Evolutionary conservation across 2,113 vertebrate genomes (phyloP).

Genomic region (Gracilinanus agilis): DNA sequence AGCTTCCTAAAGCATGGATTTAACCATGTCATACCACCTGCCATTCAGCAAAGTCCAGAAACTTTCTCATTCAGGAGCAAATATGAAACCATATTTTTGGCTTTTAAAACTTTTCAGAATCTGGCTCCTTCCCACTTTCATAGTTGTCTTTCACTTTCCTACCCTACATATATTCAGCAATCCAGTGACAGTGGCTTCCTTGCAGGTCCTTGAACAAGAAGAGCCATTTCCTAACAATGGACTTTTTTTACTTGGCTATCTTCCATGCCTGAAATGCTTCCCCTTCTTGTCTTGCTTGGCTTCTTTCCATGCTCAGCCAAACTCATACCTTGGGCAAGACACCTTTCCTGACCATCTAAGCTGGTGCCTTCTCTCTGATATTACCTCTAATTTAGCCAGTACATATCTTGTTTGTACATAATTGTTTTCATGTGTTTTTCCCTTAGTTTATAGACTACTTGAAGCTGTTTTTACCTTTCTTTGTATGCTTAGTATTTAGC

Average conservation of each 20-base stretch:
- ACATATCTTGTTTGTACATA: too few species aligned
- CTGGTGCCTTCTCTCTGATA: too few species aligned
- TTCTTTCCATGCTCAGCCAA: too few species aligned
- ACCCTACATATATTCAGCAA: neutral
- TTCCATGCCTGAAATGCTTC: neutral
- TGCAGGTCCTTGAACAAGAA: neutral
- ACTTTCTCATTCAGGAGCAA: neutral
- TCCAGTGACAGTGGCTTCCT: neutral
- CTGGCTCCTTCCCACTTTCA: neutral
- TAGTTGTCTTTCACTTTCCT: neutral
- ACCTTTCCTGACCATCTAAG: too few species aligned
- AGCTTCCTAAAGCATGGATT: neutral
- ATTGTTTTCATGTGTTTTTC: too few species aligned
- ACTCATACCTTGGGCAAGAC: too few species aligned
- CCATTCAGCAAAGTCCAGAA: neutral
- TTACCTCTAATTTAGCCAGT: too few species aligned
- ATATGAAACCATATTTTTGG: neutral
- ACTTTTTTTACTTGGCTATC: neutral
- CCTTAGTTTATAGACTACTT: neutral
- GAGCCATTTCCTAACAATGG: neutral
- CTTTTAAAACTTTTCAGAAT: neutral
- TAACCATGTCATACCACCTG: neutral
- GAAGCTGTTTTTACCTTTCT: neutral
- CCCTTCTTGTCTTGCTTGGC: too few species aligned
- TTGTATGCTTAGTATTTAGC: neutral